These are phyloP conservation scores for Rhinolophus ferrumequinum DNA, from an alignment of 2,113 vertebrate genomes.

Conservation along the genomic window DNA sequence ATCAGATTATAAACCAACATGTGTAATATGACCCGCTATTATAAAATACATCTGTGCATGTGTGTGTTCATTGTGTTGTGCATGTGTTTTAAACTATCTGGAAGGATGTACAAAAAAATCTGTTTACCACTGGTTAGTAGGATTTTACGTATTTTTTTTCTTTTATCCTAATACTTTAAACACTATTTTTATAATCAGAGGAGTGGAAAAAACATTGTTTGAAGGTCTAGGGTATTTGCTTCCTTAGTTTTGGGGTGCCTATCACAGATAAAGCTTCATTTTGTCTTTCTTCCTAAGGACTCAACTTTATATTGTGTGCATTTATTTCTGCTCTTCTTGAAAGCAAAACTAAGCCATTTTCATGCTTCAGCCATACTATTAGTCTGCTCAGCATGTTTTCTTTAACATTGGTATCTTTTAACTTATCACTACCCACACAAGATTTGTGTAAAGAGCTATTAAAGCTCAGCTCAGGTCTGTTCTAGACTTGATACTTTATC, in stretches of 20 bases:
- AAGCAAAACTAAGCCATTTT: not conserved
- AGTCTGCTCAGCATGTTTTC: not conserved
- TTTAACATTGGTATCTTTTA: not conserved
- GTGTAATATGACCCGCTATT: not conserved
- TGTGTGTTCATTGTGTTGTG: not conserved
- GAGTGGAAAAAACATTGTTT: not conserved
- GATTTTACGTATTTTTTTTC: conserved; percentile 33
- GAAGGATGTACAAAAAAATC: not conserved
- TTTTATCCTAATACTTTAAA: conserved; percentile 2
- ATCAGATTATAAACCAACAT: not conserved
- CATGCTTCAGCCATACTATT: not conserved
- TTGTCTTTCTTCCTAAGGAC: conserved; percentile 29
- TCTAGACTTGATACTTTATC: not conserved
- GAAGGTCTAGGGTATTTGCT: not conserved
- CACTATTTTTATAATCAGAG: not conserved
- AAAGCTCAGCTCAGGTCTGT: not conserved
- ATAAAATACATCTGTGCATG: not conserved
- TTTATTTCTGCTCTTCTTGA: conserved; percentile 25
- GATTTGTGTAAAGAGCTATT: not conserved
- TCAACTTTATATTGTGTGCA: not conserved
- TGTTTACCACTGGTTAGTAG: not conserved
- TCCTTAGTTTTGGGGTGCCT: not conserved
- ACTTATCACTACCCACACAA: not conserved
- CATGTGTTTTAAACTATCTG: not conserved
- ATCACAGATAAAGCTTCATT: not conserved